These are phyloP conservation scores for Hozukius guyotensis DNA, from an alignment of 2,797 vertebrate species.

Conservation along the genomic window DNA sequence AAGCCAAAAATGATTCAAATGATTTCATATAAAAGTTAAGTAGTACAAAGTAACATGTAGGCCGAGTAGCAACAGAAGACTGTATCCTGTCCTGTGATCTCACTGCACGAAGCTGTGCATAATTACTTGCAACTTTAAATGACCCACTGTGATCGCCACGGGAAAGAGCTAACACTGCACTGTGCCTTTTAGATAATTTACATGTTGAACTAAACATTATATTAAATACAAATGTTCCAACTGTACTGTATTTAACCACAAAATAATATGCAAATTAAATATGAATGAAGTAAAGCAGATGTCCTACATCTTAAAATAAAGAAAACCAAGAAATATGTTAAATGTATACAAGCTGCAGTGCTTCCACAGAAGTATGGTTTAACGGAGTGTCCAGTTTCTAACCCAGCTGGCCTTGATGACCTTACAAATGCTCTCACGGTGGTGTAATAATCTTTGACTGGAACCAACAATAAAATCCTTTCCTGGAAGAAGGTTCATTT, in stretches of 20 bases:
- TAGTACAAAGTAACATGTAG: neutral
- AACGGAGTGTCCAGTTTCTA: neutral
- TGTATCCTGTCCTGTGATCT: neutral
- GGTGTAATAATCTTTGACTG: slow-evolving; percentile 32
- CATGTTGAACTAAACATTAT: accelerated
- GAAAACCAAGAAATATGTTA: neutral
- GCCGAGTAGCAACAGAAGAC: neutral
- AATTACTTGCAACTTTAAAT: neutral
- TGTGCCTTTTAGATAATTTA: neutral
- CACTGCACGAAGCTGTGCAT: neutral
- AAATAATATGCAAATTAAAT: neutral
- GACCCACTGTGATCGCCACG: neutral
- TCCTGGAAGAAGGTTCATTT: slow-evolving; percentile 37
- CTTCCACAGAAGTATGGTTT: neutral
- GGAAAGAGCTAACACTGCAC: neutral
- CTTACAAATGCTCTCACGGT: slow-evolving; percentile 15
- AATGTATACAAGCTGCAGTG: neutral
- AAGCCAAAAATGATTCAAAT: neutral
- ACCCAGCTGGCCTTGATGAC: neutral
- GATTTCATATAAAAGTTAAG: neutral
- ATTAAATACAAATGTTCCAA: neutral
- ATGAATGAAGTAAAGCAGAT: neutral
- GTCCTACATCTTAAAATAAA: neutral
- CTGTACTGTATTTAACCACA: neutral
- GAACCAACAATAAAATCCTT: slow-evolving; percentile 18